Percentiles rank a stretch among this genome's conserved stretches.
These are phyloP conservation scores for Schizothorax lantsangensis DNA, from an alignment of 2,797 vertebrate genomes.

Conservation along the genomic window DNA sequence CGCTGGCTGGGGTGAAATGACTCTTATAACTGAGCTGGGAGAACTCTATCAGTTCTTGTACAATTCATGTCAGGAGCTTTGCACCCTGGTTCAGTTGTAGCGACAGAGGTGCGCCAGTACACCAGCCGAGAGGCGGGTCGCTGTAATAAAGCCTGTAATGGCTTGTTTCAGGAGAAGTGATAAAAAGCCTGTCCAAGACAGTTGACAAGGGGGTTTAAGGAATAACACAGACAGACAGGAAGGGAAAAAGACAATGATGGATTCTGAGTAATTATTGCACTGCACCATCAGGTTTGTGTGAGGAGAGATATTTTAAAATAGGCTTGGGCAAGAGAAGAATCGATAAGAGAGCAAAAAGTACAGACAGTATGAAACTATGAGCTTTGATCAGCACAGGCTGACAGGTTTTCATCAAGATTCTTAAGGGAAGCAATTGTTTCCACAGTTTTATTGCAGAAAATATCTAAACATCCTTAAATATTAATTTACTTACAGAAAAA, in stretches of 20 bases:
- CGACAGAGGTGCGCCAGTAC: slow-evolving; percentile 2
- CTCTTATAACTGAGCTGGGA: slow-evolving; percentile 20
- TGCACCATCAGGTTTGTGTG: slow-evolving; percentile 40
- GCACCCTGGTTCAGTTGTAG: slow-evolving; percentile 11
- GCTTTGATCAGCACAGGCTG: slow-evolving; percentile 24
- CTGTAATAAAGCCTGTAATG: slow-evolving; percentile 56
- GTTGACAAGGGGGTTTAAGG: slow-evolving; percentile 30
- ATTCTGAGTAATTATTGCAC: slow-evolving; percentile 36
- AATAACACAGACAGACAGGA: slow-evolving; percentile 23
- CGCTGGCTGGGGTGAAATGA: slow-evolving; percentile 21
- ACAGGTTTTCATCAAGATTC: slow-evolving; percentile 27
- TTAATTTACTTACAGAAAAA: slow-evolving; percentile 2
- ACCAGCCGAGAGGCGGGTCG: slow-evolving; percentile 47
- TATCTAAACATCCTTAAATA: background rate
- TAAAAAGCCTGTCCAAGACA: slow-evolving; percentile 54
- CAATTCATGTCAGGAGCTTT: slow-evolving; percentile 28
- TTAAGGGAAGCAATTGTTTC: slow-evolving; percentile 8
- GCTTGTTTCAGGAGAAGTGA: slow-evolving; percentile 56
- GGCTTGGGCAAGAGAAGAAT: slow-evolving; percentile 36
- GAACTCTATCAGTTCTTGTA: slow-evolving; percentile 28
- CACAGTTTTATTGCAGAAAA: slow-evolving; percentile 3
- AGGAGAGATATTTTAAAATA: slow-evolving; percentile 46
- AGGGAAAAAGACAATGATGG: slow-evolving; percentile 22
- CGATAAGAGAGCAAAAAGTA: slow-evolving; percentile 47
- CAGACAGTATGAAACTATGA: slow-evolving; percentile 3